Base-by-base conservation (phyloP, 2,797 vertebrate genomes). In the Oreortyx pictus region DNA sequence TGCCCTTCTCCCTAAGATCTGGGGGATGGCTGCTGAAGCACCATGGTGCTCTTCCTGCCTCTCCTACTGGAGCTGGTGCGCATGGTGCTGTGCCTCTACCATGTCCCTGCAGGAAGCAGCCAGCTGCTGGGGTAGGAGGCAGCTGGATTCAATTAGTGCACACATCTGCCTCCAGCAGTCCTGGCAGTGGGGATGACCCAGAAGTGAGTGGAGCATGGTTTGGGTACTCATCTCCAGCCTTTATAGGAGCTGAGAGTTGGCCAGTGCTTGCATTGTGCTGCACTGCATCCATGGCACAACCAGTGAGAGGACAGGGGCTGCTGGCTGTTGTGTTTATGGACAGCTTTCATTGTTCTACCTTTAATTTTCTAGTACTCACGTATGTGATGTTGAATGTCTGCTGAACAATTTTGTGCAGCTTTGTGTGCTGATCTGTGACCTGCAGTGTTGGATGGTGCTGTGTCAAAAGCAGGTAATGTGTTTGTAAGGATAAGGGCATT, bases 71-170 rank as follows among this genome's bases (percentile, higher is more conserved):
- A 66, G 35, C 37, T 92, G 33, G 44, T 23, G 19, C 44, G 0
- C 8, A 2, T 50, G 29, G 16, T 77, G 19, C 17, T 65, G 0
- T 17, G 14, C 9, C 72, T 0, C 2, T 27, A 29, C n/a, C 20
- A 50, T 64, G 29, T 46, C 33, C 8, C 35, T 54, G 8, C 35
- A 59, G 43, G 50, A 83, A 59, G 33, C 8, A 57, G 29, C 7
- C 33, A 64, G 24, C 20, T 84, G 27, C 24, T 54, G 37, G 47
- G 16, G 19, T 71, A 23, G 35, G 39, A 84, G 59, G 57, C 47
- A 56, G 0, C 31, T 67, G 65, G 20, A 31, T 14, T 31, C 19
- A 22, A 23, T 81, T 71, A 14, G 33, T 54, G 54, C 62, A 5
- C 10, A 3, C 10, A 17, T 61, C 56, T 83, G 22, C 22, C 24